Base-by-base conservation (phyloP, 2,888 invertebrate genomes). In the Drosophila atripex region DNA sequence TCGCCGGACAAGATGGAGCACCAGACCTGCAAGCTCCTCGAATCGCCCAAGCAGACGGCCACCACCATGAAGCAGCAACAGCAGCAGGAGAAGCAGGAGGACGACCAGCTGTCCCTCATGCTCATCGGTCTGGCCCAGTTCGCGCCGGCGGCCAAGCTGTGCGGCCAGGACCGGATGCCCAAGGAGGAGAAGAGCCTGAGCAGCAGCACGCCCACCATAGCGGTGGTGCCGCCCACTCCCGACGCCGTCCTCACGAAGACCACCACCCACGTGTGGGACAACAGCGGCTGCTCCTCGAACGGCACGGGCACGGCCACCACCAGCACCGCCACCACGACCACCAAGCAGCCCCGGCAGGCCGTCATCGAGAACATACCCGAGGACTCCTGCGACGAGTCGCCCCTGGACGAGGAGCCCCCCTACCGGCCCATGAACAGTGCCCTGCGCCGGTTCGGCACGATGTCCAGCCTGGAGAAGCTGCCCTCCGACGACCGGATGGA, bases 201-300 rank as follows among this genome's bases (percentile, higher is more conserved):
- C 86, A 74, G 85, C 86, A 43, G 21, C 6, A 47, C 76, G 75
- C 95, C 95, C 63, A 95, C 94, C 85, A 95, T 96, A 85, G 94
- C 95, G 47, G 94, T 96, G 68, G 93, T 95, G 63, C 95, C 96
- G 64, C 95, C 96, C 23, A 95, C 95, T 1, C 95, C 95, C 3
- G 95, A 95, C 80, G 88, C 91, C 0, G 77, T 90, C 21, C 85
- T 91, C 2, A 91, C 91, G 7, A 91, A 91, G 70, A 91, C 91
- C 16, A 85, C 86, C 52, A 91, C 91, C 0, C 90, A 91, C 75
- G 89, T 91, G 7, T 91, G 91, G 91, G 91, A 91, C 59, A 91
- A 91, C 23, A 85, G 71, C 2, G 76, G 82, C 0, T 65, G 28
- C 58, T 64, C 16, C 18, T 51, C 61, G 9, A 60, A 60, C 5